phyloP scores from a whole-genome alignment of 1,140 invertebrate genomes.

The Oryctes rhinoceros region DNA sequence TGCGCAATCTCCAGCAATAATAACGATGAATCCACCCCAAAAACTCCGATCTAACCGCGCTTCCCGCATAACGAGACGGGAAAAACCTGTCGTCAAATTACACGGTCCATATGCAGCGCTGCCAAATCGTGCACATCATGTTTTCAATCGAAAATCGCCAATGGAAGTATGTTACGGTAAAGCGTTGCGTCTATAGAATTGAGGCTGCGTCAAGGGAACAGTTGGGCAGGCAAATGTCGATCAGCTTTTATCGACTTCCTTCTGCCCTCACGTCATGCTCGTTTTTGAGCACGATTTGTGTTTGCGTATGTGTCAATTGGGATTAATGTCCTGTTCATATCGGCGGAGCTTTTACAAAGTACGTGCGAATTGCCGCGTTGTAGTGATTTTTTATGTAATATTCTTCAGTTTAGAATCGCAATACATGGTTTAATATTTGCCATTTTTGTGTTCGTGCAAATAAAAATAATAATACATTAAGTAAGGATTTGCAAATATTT shows the following conservation, averaged over 20 bases:
- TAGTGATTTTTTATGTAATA: no score
- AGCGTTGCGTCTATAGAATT: background rate
- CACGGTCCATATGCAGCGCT: background rate
- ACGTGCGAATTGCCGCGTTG: background rate
- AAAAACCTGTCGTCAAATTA: background rate
- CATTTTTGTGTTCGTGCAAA: no score
- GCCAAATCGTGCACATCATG: background rate
- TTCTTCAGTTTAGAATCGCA: no score
- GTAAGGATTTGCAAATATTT: no score
- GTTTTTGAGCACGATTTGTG: background rate
- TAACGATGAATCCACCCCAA: no score
- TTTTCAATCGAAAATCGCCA: conserved; percentile 8
- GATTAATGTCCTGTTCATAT: background rate
- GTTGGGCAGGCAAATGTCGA: background rate
- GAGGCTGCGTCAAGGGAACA: background rate
- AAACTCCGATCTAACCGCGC: background rate
- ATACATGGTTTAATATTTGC: no score
- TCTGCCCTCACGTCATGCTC: background rate
- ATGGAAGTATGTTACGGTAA: background rate
- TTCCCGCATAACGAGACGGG: background rate
- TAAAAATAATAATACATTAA: no score
- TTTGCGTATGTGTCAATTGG: background rate
- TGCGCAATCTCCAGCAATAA: no score
- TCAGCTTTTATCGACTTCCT: background rate
- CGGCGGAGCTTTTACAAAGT: background rate